Evolutionary conservation across 2,797 vertebrate species (phyloP).

Genomic region (Etheostoma perlongum): DNA sequence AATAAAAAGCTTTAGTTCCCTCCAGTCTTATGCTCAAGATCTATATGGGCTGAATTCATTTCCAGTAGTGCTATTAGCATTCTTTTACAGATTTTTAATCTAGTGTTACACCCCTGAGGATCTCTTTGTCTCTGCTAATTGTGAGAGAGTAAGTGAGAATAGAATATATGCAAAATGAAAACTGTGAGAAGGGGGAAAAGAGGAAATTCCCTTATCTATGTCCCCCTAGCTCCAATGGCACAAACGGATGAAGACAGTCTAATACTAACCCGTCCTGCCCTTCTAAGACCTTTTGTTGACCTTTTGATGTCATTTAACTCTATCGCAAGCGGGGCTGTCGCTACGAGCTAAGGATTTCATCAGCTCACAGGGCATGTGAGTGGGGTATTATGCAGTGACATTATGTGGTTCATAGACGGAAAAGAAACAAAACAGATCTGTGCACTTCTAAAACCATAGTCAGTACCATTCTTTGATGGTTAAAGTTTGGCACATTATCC

Average conservation of each 20-base stretch:
- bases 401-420: neutral
- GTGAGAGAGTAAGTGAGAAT: conserved; percentile 36
- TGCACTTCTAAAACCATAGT: neutral
- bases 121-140: conserved; percentile 57
- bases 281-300: conserved; percentile 82
- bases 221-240: conserved; percentile 40
- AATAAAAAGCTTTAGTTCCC: neutral
- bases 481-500: neutral
- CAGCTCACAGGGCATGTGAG: conserved; percentile 28
- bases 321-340: conserved; percentile 61
- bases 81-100: conserved; percentile 36
- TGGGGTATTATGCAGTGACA: conserved; percentile 15
- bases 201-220: conserved; percentile 44
- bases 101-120: conserved; percentile 31
- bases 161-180: conserved; percentile 28
- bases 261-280: conserved; percentile 65
- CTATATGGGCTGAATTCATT: conserved; percentile 19
- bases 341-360: conserved; percentile 53
- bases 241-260: conserved; percentile 53
- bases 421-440: neutral
- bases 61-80: conserved; percentile 47
- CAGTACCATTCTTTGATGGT: neutral
- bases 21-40: neutral
- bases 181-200: conserved; percentile 7
- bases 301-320: conserved; percentile 77